These are phyloP conservation scores for Apamea crenata DNA, from an alignment of 2,888 invertebrate species.

Conservation along the genomic window DNA sequence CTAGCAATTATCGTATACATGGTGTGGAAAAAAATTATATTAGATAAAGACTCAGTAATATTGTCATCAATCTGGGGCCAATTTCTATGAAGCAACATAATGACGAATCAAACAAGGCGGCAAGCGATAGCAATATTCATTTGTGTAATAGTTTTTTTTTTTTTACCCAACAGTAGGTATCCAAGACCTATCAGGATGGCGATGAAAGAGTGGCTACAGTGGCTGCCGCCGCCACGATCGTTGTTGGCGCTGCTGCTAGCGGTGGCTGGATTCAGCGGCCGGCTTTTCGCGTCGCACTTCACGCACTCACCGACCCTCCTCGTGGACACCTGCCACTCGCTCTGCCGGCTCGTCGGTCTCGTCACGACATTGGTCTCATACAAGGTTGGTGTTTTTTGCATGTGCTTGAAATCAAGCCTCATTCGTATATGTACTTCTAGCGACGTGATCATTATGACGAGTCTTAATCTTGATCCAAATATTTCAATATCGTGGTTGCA, in stretches of 20 bases:
- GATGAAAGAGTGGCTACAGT: slow-evolving; percentile 94
- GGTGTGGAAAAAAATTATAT: neutral
- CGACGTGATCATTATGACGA: neutral
- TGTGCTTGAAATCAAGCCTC: neutral
- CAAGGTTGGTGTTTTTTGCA: slow-evolving; percentile 75
- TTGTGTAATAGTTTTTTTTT: neutral
- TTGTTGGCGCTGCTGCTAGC: slow-evolving; percentile 94
- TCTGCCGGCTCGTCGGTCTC: slow-evolving; percentile 97
- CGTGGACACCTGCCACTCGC: slow-evolving; percentile 98
- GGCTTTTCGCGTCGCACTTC: slow-evolving; percentile 96
- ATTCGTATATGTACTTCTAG: neutral
- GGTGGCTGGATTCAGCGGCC: slow-evolving; percentile 94
- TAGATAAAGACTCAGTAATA: neutral
- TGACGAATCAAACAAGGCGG: neutral
- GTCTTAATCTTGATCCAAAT: neutral
- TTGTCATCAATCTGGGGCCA: neutral
- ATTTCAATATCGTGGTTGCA: neutral
- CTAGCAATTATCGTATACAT: too few species aligned
- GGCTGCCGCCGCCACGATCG: slow-evolving; percentile 93
- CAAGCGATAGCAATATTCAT: neutral
- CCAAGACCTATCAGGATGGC: slow-evolving; percentile 89
- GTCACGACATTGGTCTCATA: slow-evolving; percentile 86
- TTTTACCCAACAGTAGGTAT: slow-evolving; percentile 23
- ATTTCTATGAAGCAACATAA: neutral
- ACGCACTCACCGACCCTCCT: slow-evolving; percentile 97